Evolutionary conservation across 2,888 invertebrate genomes (phyloP), one percentile per base, ranked within the genome.

Genomic region (Oscheius sp.): DNA sequence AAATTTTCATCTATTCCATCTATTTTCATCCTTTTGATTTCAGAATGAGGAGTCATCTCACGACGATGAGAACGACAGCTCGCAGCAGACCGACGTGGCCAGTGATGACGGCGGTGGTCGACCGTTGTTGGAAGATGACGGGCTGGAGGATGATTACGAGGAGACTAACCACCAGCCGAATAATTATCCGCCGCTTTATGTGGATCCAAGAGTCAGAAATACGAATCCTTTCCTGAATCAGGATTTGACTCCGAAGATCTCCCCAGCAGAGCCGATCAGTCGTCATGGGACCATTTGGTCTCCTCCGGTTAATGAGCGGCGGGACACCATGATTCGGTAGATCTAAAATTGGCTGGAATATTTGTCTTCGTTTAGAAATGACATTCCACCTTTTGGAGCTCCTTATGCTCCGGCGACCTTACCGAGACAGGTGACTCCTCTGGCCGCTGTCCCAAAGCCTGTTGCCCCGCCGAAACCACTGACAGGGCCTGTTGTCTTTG

Each of bases 81-180:
- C 82, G 2, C 80, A 79, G 46, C 76, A 79, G 56, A 72, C 72
- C 0, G 75, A 75, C 53, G 76, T 76, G 43, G 79, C 75, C 21
- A 76, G 77, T 63, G 78, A 76, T 49, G 82, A 80, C 52, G 83
- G 77, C 0, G 81, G 77, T 35, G 77, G 79, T 9, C 77, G 83
- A 16, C 83, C 83, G 1, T 64, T 83, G 18, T 41, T 83, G 13
- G 83, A 83, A 59, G 83, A 83, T 46, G 83, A 83, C 56, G 81
- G 78, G 56, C 55, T 82, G 41, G 83, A 83, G 35, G 81, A 80
- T 53, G 81, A 83, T 25, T 79, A 83, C 25, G 81, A 80, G 63
- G 79, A 75, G 18, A 13, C 25, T 6, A 64, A 49, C 2, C 58
- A 70, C 41, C 35, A 35, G 9, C 35, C 35, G 25, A 52, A 66